These are phyloP conservation scores for Galago senegalensis DNA, from an alignment of 2,797 vertebrate species.

Conservation along the genomic window DNA sequence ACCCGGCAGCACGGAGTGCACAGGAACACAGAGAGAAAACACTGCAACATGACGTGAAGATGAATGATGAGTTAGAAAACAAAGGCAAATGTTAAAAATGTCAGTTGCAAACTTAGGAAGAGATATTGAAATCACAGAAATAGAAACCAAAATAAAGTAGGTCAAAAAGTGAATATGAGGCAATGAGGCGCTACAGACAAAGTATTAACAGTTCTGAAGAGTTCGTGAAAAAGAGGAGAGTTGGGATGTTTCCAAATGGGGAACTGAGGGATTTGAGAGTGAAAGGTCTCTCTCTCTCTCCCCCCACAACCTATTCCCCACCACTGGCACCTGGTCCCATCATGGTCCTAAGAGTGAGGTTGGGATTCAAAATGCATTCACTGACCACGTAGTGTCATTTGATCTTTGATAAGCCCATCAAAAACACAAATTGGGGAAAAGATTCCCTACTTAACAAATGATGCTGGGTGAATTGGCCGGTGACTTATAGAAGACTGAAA, in stretches of 20 bases:
- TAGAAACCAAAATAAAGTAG: neutral
- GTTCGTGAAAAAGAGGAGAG: neutral
- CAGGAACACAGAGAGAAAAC: neutral
- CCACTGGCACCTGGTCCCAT: neutral
- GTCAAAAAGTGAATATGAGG: neutral
- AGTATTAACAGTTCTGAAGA: neutral
- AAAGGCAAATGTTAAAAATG: neutral
- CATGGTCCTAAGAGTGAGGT: neutral
- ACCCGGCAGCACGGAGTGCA: neutral
- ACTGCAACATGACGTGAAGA: neutral
- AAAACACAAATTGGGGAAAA: no score
- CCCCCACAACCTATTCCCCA: neutral
- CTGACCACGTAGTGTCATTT: neutral
- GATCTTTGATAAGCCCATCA: no score
- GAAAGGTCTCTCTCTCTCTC: neutral
- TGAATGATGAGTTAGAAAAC: neutral
- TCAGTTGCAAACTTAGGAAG: neutral
- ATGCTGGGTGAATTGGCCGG: no score
- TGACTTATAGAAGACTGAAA: no score
- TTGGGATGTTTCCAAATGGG: neutral
- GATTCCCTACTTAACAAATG: no score
- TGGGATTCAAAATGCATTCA: neutral
- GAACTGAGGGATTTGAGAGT: neutral
- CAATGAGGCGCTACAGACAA: neutral
- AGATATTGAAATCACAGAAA: neutral